Evolutionary conservation across 2,113 vertebrate species (phyloP).

Genomic region (Halcyon senegalensis): DNA sequence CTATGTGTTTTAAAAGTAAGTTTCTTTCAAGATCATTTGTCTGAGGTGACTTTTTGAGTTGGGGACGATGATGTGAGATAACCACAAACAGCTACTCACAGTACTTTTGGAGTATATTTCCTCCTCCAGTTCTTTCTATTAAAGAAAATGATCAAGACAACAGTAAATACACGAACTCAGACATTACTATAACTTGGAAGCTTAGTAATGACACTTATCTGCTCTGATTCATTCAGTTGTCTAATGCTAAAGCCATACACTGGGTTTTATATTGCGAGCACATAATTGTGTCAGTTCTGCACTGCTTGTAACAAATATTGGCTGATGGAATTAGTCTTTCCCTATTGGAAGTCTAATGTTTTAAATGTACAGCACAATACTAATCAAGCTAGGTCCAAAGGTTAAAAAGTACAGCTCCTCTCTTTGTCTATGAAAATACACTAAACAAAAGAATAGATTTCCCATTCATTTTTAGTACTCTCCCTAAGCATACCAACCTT

Average conservation of each 20-base stretch:
- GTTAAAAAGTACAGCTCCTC: neutral
- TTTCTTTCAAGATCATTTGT: neutral
- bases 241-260: neutral
- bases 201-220: neutral
- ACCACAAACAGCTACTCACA: slow-evolving; percentile 47
- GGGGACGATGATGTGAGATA: slow-evolving; percentile 44
- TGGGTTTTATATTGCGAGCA: neutral
- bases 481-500: neutral
- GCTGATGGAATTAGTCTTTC: neutral
- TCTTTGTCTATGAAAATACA: neutral
- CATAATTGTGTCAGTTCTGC: neutral
- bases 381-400: neutral
- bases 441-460: neutral
- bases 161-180: neutral
- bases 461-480: neutral
- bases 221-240: neutral
- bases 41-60: neutral
- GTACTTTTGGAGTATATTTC: slow-evolving; percentile 2
- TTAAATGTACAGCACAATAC: neutral
- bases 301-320: neutral
- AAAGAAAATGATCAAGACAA: slow-evolving; percentile 6
- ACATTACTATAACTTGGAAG: neutral
- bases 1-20: neutral
- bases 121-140: neutral
- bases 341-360: neutral